Conservation (phyloP, 2,888 invertebrate genomes). For the Harpagoxenus sublaevis region DNA sequence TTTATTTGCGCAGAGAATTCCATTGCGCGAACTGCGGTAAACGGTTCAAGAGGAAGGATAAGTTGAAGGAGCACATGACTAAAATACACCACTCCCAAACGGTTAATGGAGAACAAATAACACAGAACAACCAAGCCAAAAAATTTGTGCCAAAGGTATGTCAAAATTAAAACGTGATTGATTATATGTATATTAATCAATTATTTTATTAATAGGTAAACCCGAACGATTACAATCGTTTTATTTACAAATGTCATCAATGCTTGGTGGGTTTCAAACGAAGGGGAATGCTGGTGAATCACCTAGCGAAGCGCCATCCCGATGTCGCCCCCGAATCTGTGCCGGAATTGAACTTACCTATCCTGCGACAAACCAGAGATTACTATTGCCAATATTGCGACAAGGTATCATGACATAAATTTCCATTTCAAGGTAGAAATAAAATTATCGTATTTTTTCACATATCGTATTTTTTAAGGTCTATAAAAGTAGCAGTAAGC, state of each 20-base stretch:
- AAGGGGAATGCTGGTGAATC: slow-evolving; percentile 95
- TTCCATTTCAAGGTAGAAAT: not conserved
- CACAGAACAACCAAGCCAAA: slow-evolving; percentile 84
- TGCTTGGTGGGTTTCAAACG: slow-evolving; percentile 93
- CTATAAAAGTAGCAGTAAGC: slow-evolving; percentile 94
- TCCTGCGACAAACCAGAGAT: slow-evolving; percentile 91
- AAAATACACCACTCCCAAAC: slow-evolving; percentile 89
- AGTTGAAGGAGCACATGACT: slow-evolving; percentile 91
- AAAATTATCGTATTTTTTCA: slow-evolving; percentile 50
- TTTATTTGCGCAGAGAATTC: slow-evolving; percentile 88
- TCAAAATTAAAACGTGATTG: not conserved
- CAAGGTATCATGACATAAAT: slow-evolving; percentile 86
- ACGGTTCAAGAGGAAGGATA: slow-evolving; percentile 92
- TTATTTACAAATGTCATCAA: slow-evolving; percentile 92
- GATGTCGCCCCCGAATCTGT: slow-evolving; percentile 89
- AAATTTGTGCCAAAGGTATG: slow-evolving; percentile 88
- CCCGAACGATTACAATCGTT: slow-evolving; percentile 91
- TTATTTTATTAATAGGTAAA: slow-evolving; percentile 76
- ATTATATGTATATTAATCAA: slow-evolving; percentile 11
- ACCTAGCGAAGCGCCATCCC: slow-evolving; percentile 93
- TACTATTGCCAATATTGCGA: slow-evolving; percentile 95
- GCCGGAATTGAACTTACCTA: slow-evolving; percentile 92
- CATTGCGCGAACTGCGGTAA: slow-evolving; percentile 92
- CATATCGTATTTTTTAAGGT: slow-evolving; percentile 83
- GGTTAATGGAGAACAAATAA: slow-evolving; percentile 77